A percentile compares a stretch with the other conserved stretches of the same genome.
These are phyloP conservation scores for Brachionichthys hirsutus DNA, from an alignment of 2,113 vertebrate genomes.

Conservation along the genomic window DNA sequence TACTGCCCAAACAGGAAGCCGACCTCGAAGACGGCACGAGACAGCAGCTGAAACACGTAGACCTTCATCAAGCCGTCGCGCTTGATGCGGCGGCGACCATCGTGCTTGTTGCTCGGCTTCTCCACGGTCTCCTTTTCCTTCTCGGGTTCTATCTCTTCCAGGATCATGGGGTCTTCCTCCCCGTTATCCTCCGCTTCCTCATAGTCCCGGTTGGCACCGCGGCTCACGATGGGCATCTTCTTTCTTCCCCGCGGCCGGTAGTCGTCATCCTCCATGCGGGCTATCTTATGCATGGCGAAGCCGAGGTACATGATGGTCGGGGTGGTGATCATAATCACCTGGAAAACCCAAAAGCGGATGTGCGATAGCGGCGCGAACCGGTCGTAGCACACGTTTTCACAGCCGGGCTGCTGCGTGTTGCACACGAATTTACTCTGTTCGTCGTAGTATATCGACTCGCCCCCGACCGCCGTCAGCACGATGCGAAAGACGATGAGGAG, in stretches of 20 bases:
- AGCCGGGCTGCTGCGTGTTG: slow-evolving; percentile 89
- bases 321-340: slow-evolving; percentile 87
- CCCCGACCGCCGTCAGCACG: slow-evolving; percentile 87
- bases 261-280: slow-evolving; percentile 77
- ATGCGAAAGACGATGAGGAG: slow-evolving; percentile 89
- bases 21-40: slow-evolving; percentile 80
- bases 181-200: slow-evolving; percentile 90
- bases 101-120: slow-evolving; percentile 77
- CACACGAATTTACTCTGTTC: slow-evolving; percentile 93
- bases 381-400: slow-evolving; percentile 92
- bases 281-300: slow-evolving; percentile 89
- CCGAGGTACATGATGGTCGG: slow-evolving; percentile 90
- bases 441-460: slow-evolving; percentile 92
- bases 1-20: slow-evolving; percentile 89
- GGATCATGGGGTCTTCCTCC: slow-evolving; percentile 90
- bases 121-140: slow-evolving; percentile 62
- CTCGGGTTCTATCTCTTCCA: slow-evolving; percentile 84
- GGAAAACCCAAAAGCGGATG: slow-evolving; percentile 91
- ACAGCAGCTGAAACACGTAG: slow-evolving; percentile 85
- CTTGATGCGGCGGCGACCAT: slow-evolving; percentile 85
- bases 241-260: slow-evolving; percentile 58
- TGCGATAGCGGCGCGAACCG: slow-evolving; percentile 89
- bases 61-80: slow-evolving; percentile 89
- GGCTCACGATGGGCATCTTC: slow-evolving; percentile 79
- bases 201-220: slow-evolving; percentile 81